Percentiles rank a stretch among this genome's conserved stretches.
These are phyloP conservation scores for Netelia fuscicornis DNA, from an alignment of 2,888 invertebrate genomes.

Conservation along the genomic window DNA sequence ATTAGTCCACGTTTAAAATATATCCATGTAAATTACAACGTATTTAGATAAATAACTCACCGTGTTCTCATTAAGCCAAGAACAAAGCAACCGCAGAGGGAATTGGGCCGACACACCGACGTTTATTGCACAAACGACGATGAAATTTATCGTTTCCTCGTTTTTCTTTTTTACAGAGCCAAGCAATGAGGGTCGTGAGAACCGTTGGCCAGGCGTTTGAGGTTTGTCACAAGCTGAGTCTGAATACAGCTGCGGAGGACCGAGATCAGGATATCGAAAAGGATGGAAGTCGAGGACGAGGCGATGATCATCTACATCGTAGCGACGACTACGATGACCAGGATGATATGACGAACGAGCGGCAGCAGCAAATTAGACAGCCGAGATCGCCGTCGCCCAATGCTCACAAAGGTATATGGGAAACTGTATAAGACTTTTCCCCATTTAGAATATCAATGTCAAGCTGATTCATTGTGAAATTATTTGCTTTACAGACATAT, in stretches of 20 bases:
- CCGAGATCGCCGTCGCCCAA: constrained; percentile 80
- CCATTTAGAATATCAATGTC: background rate
- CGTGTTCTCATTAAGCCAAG: background rate
- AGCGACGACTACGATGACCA: constrained; percentile 85
- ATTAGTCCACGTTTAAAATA: background rate
- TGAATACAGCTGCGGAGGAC: constrained; percentile 86
- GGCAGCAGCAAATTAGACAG: constrained; percentile 71
- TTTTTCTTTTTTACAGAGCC: constrained; percentile 89
- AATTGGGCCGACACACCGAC: background rate
- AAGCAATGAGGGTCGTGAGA: constrained; percentile 99
- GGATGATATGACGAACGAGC: constrained; percentile 85
- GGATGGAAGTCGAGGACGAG: constrained; percentile 75
- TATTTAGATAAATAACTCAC: constrained; percentile 3
- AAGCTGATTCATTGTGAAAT: constrained; percentile 1
- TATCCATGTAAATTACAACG: background rate
- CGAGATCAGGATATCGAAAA: constrained; percentile 78
- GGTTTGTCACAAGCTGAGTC: constrained; percentile 98
- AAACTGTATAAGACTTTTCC: background rate
- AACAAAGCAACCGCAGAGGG: background rate
- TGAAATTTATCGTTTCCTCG: constrained; percentile 20
- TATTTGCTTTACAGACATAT: constrained; percentile 77
- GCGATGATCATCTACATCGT: constrained; percentile 79
- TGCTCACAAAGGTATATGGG: constrained; percentile 80
- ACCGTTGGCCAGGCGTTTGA: constrained; percentile 99
- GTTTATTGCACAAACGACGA: background rate